Evolutionary conservation across 2,888 invertebrate genomes (phyloP).

Genomic region (Leptinotarsa haldemani): DNA sequence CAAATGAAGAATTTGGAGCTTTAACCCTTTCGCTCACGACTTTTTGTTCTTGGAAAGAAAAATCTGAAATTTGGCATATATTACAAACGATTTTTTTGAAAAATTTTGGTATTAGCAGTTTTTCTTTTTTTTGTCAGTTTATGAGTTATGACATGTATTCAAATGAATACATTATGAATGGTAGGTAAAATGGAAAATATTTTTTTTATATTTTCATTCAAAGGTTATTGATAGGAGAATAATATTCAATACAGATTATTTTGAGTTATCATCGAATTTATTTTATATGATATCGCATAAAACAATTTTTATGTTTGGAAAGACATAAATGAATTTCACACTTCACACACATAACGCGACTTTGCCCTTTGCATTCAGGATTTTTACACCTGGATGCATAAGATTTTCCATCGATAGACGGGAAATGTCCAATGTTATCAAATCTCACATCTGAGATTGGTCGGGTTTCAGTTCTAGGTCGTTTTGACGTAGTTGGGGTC

Average conservation of each 20-base stretch:
- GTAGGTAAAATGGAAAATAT: conserved; percentile 13
- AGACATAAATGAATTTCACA: conserved; percentile 14
- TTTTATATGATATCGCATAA: conserved; percentile 11
- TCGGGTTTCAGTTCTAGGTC: conserved; percentile 12
- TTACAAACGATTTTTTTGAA: conserved; percentile 14
- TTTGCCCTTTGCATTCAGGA: conserved; percentile 18
- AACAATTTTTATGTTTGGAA: conserved; percentile 14
- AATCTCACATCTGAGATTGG: neutral
- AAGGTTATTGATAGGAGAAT: conserved; percentile 17
- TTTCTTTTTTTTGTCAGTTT: conserved; percentile 11
- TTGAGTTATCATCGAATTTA: conserved; percentile 14
- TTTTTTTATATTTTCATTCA: conserved; percentile 16
- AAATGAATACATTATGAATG: conserved; percentile 15
- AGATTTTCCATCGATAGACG: conserved; percentile 12
- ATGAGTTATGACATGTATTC: conserved; percentile 13
- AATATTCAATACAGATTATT: conserved; percentile 16
- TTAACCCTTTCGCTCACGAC: conserved; percentile 12
- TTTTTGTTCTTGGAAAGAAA: conserved; percentile 12
- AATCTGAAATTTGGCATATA: conserved; percentile 17
- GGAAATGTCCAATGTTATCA: no score
- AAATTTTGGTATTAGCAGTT: conserved; percentile 14
- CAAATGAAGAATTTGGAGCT: no score
- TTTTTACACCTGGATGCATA: conserved; percentile 19
- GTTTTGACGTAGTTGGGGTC: neutral
- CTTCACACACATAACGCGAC: conserved; percentile 5